A percentile compares a stretch with the other conserved stretches of the same genome.
Evolutionary conservation across 1,140 invertebrate species (phyloP).

Genomic region (Calliopsis andreniformis): DNA sequence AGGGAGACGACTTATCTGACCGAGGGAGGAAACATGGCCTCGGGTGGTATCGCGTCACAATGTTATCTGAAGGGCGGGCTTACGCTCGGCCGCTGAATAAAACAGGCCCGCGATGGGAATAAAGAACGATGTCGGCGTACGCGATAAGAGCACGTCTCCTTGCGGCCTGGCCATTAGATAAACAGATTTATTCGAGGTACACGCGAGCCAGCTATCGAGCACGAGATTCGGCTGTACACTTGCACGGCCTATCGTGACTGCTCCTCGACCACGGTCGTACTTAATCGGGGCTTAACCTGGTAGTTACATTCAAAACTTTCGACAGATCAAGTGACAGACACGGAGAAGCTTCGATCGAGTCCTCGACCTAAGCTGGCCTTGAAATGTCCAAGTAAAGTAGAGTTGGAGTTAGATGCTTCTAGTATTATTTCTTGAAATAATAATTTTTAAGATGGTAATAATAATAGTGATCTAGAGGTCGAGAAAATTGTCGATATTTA

Average conservation of each 20-base stretch:
- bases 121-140: constrained; percentile 29
- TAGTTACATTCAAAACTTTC: constrained; percentile 2
- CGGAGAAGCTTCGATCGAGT: background rate
- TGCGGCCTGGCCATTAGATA: constrained; percentile 34
- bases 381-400: too few relatives aligned
- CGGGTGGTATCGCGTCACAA: constrained; percentile 26
- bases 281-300: constrained; percentile 34
- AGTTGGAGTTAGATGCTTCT: too few relatives aligned
- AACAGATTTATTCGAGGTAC: constrained; percentile 45
- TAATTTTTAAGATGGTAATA: too few relatives aligned
- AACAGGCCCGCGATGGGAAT: constrained; percentile 28
- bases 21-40: constrained; percentile 38
- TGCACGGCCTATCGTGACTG: constrained; percentile 18
- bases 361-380: background rate
- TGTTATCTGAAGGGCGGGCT: constrained; percentile 27
- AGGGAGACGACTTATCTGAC: constrained; percentile 50
- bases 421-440: too few relatives aligned
- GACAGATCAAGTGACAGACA: constrained; percentile 7
- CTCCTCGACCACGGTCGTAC: constrained; percentile 13
- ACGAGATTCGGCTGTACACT: constrained; percentile 38
- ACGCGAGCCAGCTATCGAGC: constrained; percentile 41
- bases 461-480: too few relatives aligned
- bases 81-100: constrained; percentile 39
- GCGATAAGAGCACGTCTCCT: constrained; percentile 32
- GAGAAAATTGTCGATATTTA: too few relatives aligned